These are phyloP conservation scores for Lanistes nyassanus DNA, from an alignment of 1,140 invertebrate species.

Conservation along the genomic window DNA sequence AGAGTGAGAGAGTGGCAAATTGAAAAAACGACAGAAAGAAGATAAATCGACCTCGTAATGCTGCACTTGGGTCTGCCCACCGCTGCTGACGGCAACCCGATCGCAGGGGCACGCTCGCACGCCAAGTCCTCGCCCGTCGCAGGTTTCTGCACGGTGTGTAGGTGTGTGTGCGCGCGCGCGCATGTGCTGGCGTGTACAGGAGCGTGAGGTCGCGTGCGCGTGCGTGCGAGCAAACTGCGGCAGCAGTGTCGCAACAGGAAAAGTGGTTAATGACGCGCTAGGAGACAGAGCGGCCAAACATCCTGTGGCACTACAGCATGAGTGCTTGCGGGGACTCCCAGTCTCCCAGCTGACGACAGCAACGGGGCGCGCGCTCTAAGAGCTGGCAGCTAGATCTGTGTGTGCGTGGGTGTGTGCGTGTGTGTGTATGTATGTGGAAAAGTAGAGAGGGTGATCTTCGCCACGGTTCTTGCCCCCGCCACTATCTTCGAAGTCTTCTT, in stretches of 20 bases:
- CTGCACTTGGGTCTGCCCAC: neutral
- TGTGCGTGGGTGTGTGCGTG: neutral
- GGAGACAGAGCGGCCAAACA: neutral
- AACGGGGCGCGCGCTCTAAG: too few species aligned
- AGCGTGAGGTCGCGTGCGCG: neutral
- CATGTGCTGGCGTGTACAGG: neutral
- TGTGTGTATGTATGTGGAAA: too few species aligned
- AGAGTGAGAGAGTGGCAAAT: neutral
- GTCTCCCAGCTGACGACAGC: neutral
- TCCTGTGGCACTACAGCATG: neutral
- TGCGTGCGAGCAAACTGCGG: neutral
- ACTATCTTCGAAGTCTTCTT: too few species aligned
- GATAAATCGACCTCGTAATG: neutral
- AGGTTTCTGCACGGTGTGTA: neutral
- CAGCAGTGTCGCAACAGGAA: neutral
- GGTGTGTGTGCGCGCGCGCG: conserved; percentile 5
- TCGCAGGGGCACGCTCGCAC: too few species aligned
- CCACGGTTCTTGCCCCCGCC: too few species aligned
- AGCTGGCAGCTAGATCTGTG: neutral
- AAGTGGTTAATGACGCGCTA: neutral
- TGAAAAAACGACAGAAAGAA: neutral
- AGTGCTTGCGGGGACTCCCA: neutral
- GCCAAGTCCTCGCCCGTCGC: neutral
- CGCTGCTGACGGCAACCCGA: neutral
- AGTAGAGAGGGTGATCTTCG: too few species aligned